Conservation (phyloP, 92 coral and sea anemone species). For the Pocillopora meandrina region DNA sequence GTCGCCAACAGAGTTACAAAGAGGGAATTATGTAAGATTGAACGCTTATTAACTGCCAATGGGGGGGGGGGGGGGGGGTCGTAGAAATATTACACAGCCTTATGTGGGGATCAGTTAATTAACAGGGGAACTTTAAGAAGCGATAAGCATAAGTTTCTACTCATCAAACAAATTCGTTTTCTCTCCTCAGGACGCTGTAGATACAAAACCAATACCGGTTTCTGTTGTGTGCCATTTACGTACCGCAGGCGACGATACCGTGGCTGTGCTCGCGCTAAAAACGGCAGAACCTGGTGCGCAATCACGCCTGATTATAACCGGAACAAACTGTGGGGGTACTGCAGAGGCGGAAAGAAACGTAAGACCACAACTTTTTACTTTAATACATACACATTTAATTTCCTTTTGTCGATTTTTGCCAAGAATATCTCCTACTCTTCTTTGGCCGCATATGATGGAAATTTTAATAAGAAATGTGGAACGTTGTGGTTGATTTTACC, state of each 20-base stretch:
- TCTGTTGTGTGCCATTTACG: constrained; percentile 46
- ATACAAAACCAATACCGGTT: constrained; percentile 20
- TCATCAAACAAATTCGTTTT: not conserved
- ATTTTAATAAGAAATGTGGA: too few relatives aligned
- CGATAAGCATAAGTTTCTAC: too few relatives aligned
- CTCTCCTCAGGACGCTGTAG: constrained; percentile 12
- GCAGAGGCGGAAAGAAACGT: constrained; percentile 39
- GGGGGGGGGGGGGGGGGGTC: too few relatives aligned
- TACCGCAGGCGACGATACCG: constrained; percentile 30
- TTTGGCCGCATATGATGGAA: too few relatives aligned
- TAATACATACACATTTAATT: not conserved
- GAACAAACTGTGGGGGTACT: constrained; percentile 37
- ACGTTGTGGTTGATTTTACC: too few relatives aligned
- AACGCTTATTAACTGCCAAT: too few relatives aligned
- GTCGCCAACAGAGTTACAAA: too few relatives aligned
- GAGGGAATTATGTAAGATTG: too few relatives aligned
- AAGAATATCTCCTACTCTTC: too few relatives aligned
- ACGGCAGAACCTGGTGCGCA: constrained; percentile 31
- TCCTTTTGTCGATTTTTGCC: not conserved
- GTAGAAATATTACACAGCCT: too few relatives aligned
- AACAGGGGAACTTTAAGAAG: too few relatives aligned
- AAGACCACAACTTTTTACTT: not conserved
- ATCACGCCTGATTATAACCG: constrained; percentile 24
- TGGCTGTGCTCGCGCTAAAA: constrained; percentile 23
- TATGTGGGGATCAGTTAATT: too few relatives aligned